A percentile compares a stretch with the other conserved stretches of the same genome.
phyloP scores from a whole-genome alignment of 2,888 invertebrate genomes.

The Mystacides longicornis region DNA sequence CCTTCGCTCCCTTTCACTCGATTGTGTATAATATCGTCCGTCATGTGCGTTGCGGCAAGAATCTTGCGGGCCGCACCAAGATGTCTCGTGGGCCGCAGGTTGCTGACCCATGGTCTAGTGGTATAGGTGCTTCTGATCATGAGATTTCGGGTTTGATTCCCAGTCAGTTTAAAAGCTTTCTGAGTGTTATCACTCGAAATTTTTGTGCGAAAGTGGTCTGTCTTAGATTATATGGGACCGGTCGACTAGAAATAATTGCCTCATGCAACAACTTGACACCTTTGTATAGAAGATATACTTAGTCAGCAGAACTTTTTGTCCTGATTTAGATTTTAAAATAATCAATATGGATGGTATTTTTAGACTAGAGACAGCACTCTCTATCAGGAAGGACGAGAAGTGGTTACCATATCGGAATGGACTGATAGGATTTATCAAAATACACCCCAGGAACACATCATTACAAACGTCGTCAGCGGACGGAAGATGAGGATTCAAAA shows the following conservation, averaged over 20 bases:
- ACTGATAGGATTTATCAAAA: conserved; percentile 91
- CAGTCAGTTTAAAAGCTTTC: no score
- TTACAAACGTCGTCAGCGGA: conserved; percentile 87
- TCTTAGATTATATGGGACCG: no score
- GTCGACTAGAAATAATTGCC: no score
- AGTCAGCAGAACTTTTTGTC: not conserved
- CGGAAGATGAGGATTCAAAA: conserved; percentile 89
- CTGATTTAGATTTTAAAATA: not conserved
- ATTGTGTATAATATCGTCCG: no score
- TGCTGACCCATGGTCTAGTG: no score
- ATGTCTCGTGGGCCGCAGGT: no score
- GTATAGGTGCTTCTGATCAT: no score
- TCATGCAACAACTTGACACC: not conserved
- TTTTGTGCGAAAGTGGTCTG: no score
- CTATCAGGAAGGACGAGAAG: conserved; percentile 85
- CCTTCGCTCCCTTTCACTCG: no score
- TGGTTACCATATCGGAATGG: conserved; percentile 85
- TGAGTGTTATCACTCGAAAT: not conserved
- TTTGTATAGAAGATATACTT: not conserved
- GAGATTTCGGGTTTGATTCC: no score
- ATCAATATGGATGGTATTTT: conserved; percentile 21
- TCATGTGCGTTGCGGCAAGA: no score
- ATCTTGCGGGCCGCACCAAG: no score
- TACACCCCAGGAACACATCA: conserved; percentile 86
- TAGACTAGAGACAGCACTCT: conserved; percentile 78